These are phyloP conservation scores for Tiliqua scincoides DNA, from an alignment of 2,113 vertebrate species.

Conservation along the genomic window DNA sequence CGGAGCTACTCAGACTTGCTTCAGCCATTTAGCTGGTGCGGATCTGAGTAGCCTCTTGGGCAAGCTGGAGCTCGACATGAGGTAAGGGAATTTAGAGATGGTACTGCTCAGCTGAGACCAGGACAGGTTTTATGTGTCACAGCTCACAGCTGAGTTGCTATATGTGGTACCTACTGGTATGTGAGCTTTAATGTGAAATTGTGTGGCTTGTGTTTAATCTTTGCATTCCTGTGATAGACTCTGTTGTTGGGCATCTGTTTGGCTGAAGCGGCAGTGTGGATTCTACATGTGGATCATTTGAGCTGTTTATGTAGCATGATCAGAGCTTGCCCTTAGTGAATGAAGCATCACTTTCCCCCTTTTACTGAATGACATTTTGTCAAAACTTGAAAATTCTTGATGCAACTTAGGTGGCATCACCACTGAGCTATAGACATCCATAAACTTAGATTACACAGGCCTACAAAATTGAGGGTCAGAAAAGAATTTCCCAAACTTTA, in stretches of 20 bases:
- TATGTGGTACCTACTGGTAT: too few relatives aligned
- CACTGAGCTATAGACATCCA: neutral
- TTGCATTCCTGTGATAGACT: neutral
- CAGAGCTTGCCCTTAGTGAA: neutral
- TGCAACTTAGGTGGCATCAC: neutral
- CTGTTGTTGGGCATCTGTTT: neutral
- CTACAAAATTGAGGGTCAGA: too few relatives aligned
- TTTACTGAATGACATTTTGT: neutral
- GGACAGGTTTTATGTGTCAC: too few relatives aligned
- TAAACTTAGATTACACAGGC: too few relatives aligned
- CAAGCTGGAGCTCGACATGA: too few relatives aligned
- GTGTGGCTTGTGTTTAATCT: neutral
- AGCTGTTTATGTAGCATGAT: neutral
- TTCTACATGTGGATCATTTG: neutral
- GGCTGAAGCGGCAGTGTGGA: too few relatives aligned
- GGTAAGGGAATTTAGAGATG: neutral
- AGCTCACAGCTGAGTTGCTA: neutral
- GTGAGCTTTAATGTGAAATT: neutral
- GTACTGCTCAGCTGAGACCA: neutral
- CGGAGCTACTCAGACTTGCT: too few relatives aligned
- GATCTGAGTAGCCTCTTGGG: too few relatives aligned
- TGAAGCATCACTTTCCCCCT: neutral
- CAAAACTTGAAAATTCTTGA: neutral
- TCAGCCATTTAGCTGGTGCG: too few relatives aligned
- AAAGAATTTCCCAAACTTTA: too few relatives aligned